Base-by-base conservation (phyloP, 2,797 vertebrate genomes). In the Myotis myotis region DNA sequence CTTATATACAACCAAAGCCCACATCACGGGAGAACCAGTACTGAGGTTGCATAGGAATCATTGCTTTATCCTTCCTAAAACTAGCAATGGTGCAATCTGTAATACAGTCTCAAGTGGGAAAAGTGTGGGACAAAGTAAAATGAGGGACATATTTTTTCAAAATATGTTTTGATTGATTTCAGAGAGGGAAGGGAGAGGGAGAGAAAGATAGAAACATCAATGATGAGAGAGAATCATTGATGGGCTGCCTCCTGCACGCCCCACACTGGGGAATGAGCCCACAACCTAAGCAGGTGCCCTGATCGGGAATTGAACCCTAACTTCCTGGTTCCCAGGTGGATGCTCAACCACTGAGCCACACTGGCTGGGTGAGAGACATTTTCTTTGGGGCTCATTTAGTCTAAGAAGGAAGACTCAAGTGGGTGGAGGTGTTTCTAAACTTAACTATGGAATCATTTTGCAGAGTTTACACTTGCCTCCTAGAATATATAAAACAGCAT, bases 111-210 rank as follows among this genome's bases (percentile, higher is more conserved):
- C 44, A 87, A 66, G 11, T 44, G 33, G 20, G 25, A 49, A 68
- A 84, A 55, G 25, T 60, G 53, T 16, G 74, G 71, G 92, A 75
- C 30, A 41, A 81, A 87, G 22, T 57, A 88, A 95, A 91, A 89
- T 70, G 57, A 17, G 47, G 28, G 60, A 62, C 60, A 30, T 30
- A 7, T 30, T 62, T 62, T 60, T 62, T 30, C 23, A 30, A 62
- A 30, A 62, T 13, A 7, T 72, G 64, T 17, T 64, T 64, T 64
- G 17, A 64, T 64, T 8, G 28, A 64, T n/a, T n/a, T n/a, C 30
- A 16, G 2, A 64, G 62, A 64, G 44, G 30, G 30, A 64, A n/a
- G 6, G 28, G 28, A 60, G 57, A 60, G 28, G 60, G 28, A 30
- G 60, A 30, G 13, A 60, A 10, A 60, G 57, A 62, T 25, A 49